phyloP scores from a whole-genome alignment of 2,797 vertebrate species.

The Urosaurus nigricauda region DNA sequence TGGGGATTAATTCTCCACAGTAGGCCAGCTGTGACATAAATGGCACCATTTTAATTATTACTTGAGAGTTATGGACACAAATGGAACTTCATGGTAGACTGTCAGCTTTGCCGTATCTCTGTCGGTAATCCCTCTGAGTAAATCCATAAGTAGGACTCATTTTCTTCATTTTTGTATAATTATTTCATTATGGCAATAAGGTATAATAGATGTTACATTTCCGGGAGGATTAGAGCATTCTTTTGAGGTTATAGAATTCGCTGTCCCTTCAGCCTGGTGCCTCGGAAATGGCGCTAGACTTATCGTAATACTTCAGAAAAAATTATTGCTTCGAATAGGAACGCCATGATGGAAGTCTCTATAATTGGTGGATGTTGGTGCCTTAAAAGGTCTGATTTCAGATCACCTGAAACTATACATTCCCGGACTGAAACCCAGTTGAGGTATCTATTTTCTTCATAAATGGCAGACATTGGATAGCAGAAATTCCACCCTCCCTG shows the following conservation, averaged over 20 bases:
- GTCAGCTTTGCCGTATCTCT: slow-evolving; percentile 66
- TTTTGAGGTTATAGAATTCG: slow-evolving; percentile 64
- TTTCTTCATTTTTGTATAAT: slow-evolving; percentile 75
- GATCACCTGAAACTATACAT: not conserved
- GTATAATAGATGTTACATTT: slow-evolving; percentile 66
- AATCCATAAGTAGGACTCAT: slow-evolving; percentile 67
- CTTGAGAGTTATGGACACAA: slow-evolving; percentile 66
- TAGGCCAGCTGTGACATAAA: slow-evolving; percentile 62
- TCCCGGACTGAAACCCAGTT: not conserved
- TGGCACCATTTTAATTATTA: slow-evolving; percentile 59
- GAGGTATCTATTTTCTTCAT: slow-evolving; percentile 35
- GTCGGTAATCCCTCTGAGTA: slow-evolving; percentile 65
- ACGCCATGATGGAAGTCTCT: slow-evolving; percentile 41
- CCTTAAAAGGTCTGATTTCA: slow-evolving; percentile 24
- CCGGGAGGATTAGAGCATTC: slow-evolving; percentile 61
- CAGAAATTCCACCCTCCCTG: slow-evolving; percentile 2
- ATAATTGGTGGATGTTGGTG: not conserved
- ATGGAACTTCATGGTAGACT: slow-evolving; percentile 66
- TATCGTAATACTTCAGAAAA: slow-evolving; percentile 32
- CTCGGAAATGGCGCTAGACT: slow-evolving; percentile 56
- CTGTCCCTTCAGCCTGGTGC: slow-evolving; percentile 59
- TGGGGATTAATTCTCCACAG: slow-evolving; percentile 48
- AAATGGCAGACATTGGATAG: not conserved
- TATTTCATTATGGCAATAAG: slow-evolving; percentile 74
- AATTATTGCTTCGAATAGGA: slow-evolving; percentile 33